Evolutionary conservation across 2,113 vertebrate genomes (phyloP), one percentile per base, ranked within the genome.

Genomic region (Platysternon megacephalum): DNA sequence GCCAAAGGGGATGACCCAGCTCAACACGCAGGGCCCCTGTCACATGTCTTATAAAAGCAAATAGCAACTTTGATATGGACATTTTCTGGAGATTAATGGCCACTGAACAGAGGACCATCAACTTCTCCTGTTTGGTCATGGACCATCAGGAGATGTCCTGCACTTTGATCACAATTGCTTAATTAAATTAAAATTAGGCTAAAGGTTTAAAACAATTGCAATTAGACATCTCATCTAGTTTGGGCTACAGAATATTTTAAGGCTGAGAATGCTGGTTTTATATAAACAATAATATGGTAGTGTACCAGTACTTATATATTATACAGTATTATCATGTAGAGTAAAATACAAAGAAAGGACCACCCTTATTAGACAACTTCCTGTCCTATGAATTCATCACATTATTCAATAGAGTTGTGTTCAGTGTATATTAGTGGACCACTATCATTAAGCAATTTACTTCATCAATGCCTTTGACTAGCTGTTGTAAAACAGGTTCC

Each of bases 161-260:
- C 21, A 90, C 46, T 91, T 92, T 87, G 87, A 94, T 96, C 53
- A 19, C 84, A 94, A 93, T 88, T 81, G 48, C 56, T 88, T 32
- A 68, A 53, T 87, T 97, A 96, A 97, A 95, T 93, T 24, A 93
- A 95, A 97, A 95, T 44, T 55, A 85, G 44, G 48, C 7, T 58
- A 44, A 94, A 4, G 13, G 68, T 4, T 87, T 80, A 90, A 86
- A 94, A 52, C 0, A 2, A 53, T 91, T 78, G 42, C 51, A 58
- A 74, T 46, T 32, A 76, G 46, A 11, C 22, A 3, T 74, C 53
- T 95, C 82, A 16, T 74, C 21, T 91, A 94, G 55, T 94, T 91
- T 79, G 90, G 39, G 14, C 9, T 88, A 76, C 76, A 91, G 26
- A 94, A 87, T 89, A 92, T 51, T 13, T 61, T 97, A 88, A 42